These are phyloP conservation scores for Rhyzopertha dominica DNA, from an alignment of 1,140 invertebrate species.

Conservation along the genomic window DNA sequence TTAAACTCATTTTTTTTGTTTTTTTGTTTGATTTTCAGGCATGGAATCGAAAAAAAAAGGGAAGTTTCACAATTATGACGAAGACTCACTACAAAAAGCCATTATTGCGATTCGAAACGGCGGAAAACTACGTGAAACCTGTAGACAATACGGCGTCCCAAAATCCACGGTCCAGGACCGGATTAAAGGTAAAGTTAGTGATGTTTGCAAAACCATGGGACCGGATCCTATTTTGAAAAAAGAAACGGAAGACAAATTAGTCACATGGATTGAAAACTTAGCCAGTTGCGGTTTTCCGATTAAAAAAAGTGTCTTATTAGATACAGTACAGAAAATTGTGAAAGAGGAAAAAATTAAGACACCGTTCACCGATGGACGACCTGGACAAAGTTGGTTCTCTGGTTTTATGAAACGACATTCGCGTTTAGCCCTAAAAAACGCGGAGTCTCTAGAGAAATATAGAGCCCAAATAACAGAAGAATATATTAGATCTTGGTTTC, in stretches of 20 bases:
- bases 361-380: constrained; percentile 18
- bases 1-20: too few species aligned
- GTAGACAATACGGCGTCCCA: constrained; percentile 8
- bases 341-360: constrained; percentile 16
- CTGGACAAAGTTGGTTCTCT: constrained; percentile 16
- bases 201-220: not conserved
- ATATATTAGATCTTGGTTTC: constrained; percentile 3
- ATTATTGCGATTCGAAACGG: not conserved
- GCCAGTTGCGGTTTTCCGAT: too few species aligned
- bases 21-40: too few species aligned
- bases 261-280: too few species aligned
- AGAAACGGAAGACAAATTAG: constrained; percentile 9
- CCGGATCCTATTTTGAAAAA: constrained; percentile 1
- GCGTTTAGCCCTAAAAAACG: constrained; percentile 7
- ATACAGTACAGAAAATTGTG: too few species aligned
- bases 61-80: too few species aligned
- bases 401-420: too few species aligned
- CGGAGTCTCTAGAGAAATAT: not conserved
- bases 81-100: too few species aligned
- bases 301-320: too few species aligned
- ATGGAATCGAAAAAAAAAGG: too few species aligned
- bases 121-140: not conserved
- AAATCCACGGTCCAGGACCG: constrained; percentile 11
- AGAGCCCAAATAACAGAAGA: constrained; percentile 1
- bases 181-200: not conserved